Percentiles rank a stretch among this genome's conserved stretches.
phyloP scores from a whole-genome alignment of 53 echinoderm and acorn worm species.

The Temnopleurus reevesii region DNA sequence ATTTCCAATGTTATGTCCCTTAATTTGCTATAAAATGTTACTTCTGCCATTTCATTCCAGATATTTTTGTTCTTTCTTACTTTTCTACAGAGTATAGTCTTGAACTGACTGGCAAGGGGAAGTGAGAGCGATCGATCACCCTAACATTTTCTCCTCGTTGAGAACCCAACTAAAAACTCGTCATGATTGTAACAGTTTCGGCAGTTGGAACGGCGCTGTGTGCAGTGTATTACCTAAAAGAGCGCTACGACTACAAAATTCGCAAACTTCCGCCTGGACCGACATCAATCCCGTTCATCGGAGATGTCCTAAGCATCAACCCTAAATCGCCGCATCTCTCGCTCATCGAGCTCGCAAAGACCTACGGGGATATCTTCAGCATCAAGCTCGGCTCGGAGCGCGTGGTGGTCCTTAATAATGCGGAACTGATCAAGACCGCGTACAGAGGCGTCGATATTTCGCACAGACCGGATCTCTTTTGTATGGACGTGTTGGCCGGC shows the following conservation, averaged over 20 bases:
- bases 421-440: slow-evolving; percentile 87
- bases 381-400: slow-evolving; percentile 94
- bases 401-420: slow-evolving; percentile 92
- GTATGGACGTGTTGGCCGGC: slow-evolving; percentile 88
- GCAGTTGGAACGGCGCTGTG: slow-evolving; percentile 94
- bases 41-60: too few relatives aligned
- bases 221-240: slow-evolving; percentile 95
- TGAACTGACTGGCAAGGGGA: not conserved
- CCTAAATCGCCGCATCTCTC: slow-evolving; percentile 88
- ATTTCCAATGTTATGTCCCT: too few relatives aligned
- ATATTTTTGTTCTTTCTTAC: not conserved
- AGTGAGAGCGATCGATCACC: too few relatives aligned
- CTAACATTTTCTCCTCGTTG: not conserved
- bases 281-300: slow-evolving; percentile 88
- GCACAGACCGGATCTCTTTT: slow-evolving; percentile 87
- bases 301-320: slow-evolving; percentile 91
- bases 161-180: slow-evolving; percentile 10
- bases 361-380: slow-evolving; percentile 98
- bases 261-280: slow-evolving; percentile 92
- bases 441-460: slow-evolving; percentile 93
- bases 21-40: too few relatives aligned
- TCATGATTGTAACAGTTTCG: slow-evolving; percentile 87
- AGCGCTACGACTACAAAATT: slow-evolving; percentile 94
- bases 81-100: not conserved
- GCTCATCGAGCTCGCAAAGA: slow-evolving; percentile 85